A percentile compares a stretch with the other conserved stretches of the same genome.
Evolutionary conservation across 2,888 invertebrate species (phyloP).

Genomic region (Anodontia alba): DNA sequence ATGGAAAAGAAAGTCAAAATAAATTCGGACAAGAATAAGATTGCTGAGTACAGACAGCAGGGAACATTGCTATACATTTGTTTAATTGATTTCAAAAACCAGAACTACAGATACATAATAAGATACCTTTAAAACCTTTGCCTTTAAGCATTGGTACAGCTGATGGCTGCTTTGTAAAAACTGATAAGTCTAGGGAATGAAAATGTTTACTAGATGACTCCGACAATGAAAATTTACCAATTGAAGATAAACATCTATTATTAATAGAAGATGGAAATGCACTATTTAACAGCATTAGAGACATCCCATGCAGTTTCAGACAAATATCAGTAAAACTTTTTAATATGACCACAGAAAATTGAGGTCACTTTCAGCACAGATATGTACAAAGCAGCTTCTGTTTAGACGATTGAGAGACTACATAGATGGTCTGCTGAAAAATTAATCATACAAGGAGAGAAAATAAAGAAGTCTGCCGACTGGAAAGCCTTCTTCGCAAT

Average conservation of each 20-base stretch:
- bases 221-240: neutral
- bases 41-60: constrained; percentile 46
- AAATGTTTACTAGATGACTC: constrained; percentile 23
- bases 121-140: constrained; percentile 23
- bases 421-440: constrained; percentile 27
- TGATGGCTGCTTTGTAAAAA: constrained; percentile 30
- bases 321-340: constrained; percentile 33
- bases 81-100: constrained; percentile 22
- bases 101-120: constrained; percentile 19
- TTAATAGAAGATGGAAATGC: constrained; percentile 43
- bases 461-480: constrained; percentile 28
- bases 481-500: constrained; percentile 35
- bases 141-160: constrained; percentile 31
- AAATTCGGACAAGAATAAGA: constrained; percentile 37
- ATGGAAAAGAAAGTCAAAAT: constrained; percentile 31
- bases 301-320: constrained; percentile 35
- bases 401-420: constrained; percentile 23
- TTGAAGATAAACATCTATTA: neutral
- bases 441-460: constrained; percentile 12
- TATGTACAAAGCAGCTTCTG: constrained; percentile 19
- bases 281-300: constrained; percentile 32
- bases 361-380: constrained; percentile 40
- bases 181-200: constrained; percentile 36
- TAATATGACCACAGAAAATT: constrained; percentile 33
- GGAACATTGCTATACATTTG: constrained; percentile 38